Conservation (phyloP, 2,797 vertebrate genomes). For the Dallia pectoralis region DNA sequence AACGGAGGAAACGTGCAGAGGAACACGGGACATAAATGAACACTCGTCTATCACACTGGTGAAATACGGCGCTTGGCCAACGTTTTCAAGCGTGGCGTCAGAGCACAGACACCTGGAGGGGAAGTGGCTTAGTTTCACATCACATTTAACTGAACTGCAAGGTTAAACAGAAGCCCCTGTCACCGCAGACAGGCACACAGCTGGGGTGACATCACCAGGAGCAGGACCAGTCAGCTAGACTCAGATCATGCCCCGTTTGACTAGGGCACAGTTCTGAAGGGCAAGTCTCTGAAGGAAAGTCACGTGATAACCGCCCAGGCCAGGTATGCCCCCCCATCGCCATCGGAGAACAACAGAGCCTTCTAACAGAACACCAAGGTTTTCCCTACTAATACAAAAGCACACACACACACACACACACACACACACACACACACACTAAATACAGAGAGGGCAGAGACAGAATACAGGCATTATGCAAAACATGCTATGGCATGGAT, state of each 20-base stretch:
- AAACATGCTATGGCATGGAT: conserved; percentile 32
- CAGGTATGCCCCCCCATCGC: background rate
- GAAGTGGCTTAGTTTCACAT: background rate
- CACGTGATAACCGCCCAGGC: background rate
- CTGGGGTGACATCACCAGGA: background rate
- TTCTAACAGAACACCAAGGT: background rate
- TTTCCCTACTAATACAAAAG: conserved; percentile 14
- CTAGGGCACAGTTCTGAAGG: background rate
- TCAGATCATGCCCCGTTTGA: background rate
- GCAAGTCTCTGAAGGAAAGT: background rate
- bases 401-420: background rate
- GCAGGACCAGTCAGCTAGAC: background rate
- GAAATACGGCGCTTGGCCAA: background rate
- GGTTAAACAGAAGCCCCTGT: background rate
- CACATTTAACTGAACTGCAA: background rate
- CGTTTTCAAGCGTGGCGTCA: background rate
- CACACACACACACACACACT: conserved; percentile 26
- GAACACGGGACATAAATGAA: background rate
- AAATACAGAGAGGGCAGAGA: conserved; percentile 42
- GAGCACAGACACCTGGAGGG: background rate
- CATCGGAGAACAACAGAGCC: background rate
- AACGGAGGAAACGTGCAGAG: conserved; percentile 26
- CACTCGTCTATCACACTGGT: background rate
- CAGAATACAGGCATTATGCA: conserved; percentile 28
- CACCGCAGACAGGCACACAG: conserved; percentile 1